Conservation (phyloP, 64 coral and sea anemone species). For the Orbicella faveolata region DNA sequence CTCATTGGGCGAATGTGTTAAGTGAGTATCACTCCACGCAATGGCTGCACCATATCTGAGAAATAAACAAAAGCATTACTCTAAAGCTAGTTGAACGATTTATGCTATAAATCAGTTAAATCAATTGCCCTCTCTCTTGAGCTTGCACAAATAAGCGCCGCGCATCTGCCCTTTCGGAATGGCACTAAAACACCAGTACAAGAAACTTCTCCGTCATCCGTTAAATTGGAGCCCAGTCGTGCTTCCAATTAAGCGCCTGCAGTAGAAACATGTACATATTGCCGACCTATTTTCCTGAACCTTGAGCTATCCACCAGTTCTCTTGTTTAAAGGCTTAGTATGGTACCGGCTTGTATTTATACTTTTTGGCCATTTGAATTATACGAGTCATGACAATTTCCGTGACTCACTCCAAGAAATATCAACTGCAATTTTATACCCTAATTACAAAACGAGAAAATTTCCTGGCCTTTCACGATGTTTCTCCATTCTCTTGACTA, state of each 20-base stretch:
- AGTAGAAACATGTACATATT: not conserved
- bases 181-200: too few relatives aligned
- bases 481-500: too few relatives aligned
- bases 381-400: not conserved
- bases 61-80: not conserved
- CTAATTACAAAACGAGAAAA: too few relatives aligned
- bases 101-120: too few relatives aligned
- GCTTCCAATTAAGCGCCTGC: not conserved
- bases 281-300: not conserved
- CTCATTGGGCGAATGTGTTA: not conserved
- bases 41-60: slow-evolving; percentile 25
- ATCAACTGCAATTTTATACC: not conserved
- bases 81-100: not conserved
- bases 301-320: not conserved
- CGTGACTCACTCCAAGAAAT: not conserved
- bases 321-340: not conserved
- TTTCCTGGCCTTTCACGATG: too few relatives aligned
- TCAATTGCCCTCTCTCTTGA: too few relatives aligned
- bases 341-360: not conserved
- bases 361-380: not conserved
- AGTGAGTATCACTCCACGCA: slow-evolving; percentile 13
- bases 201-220: not conserved
- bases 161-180: too few relatives aligned
- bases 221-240: not conserved
- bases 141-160: too few relatives aligned